Percentiles rank a stretch among this genome's conserved stretches.
Evolutionary conservation across 2,113 vertebrate species (phyloP).

Genomic region (Podarcis cretensis): DNA sequence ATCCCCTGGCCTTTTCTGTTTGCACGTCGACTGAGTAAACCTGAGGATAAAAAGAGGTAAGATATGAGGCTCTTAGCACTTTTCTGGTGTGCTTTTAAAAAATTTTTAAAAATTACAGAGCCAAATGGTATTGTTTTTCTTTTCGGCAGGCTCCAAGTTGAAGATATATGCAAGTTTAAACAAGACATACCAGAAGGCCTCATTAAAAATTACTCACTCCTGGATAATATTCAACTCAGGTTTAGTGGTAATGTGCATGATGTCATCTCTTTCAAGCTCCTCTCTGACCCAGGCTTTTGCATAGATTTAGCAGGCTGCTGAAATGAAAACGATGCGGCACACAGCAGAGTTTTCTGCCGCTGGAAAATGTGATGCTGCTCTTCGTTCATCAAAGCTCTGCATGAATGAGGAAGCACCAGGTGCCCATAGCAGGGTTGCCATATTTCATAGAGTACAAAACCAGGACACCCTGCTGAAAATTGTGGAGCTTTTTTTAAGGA

Average conservation of each 20-base stretch:
- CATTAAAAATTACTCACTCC: conserved; percentile 71
- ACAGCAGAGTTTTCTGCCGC: not conserved
- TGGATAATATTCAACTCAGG: conserved; percentile 73
- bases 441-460: no score
- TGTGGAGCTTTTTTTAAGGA: no score
- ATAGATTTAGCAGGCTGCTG: conserved; percentile 39
- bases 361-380: conserved; percentile 53
- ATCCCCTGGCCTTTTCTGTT: conserved; percentile 42
- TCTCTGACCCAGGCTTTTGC: conserved; percentile 52
- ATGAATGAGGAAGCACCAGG: not conserved
- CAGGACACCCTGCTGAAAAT: no score
- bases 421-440: no score
- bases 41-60: conserved; percentile 59
- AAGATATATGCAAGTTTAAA: conserved; percentile 74
- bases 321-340: not conserved
- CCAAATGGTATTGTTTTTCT: conserved; percentile 64
- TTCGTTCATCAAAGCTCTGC: not conserved
- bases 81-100: conserved; percentile 11
- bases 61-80: conserved; percentile 55
- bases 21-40: conserved; percentile 59
- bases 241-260: conserved; percentile 66
- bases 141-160: conserved; percentile 62
- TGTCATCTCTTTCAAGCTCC: conserved; percentile 56
- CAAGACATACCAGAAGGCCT: conserved; percentile 55
- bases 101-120: conserved; percentile 18